A percentile compares a stretch with the other conserved stretches of the same genome.
Conservation (phyloP, 1,140 invertebrate species). For the Drosophila ohnishii region DNA sequence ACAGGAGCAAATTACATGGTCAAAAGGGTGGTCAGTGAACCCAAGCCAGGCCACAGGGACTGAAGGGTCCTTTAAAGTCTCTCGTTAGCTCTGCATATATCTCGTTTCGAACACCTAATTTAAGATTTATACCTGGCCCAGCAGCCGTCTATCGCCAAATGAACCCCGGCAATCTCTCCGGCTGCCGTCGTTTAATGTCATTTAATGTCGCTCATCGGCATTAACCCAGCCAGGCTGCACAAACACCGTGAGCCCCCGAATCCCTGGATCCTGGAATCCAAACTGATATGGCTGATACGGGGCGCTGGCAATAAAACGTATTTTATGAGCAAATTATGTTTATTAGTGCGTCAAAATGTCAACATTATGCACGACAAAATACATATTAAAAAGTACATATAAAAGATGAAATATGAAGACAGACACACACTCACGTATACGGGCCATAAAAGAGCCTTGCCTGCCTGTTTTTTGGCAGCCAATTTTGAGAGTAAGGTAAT, state of each 20-base stretch:
- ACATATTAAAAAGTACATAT: slow-evolving; percentile 63
- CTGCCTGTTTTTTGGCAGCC: slow-evolving; percentile 36
- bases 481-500: slow-evolving; percentile 54
- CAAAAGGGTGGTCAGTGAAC: slow-evolving; percentile 38
- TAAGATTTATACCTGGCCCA: slow-evolving; percentile 17
- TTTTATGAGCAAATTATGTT: slow-evolving; percentile 80
- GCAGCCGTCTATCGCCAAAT: slow-evolving; percentile 23
- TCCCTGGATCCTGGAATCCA: slow-evolving; percentile 3
- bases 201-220: slow-evolving; percentile 43
- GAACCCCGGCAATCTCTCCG: slow-evolving; percentile 14
- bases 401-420: slow-evolving; percentile 64
- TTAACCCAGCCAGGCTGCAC: slow-evolving; percentile 38
- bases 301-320: slow-evolving; percentile 70
- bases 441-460: slow-evolving; percentile 37
- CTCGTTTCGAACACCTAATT: slow-evolving; percentile 17
- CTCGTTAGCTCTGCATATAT: neutral
- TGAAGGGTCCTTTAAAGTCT: neutral
- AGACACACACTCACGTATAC: slow-evolving; percentile 14
- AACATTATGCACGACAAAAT: slow-evolving; percentile 74
- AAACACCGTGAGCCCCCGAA: slow-evolving; percentile 19
- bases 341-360: slow-evolving; percentile 80
- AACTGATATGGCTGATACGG: slow-evolving; percentile 57
- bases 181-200: slow-evolving; percentile 25
- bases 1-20: slow-evolving; percentile 11
- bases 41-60: slow-evolving; percentile 1